Evolutionary conservation across 2,888 invertebrate species (phyloP), one percentile per base, ranked within the genome.

Genomic region (Schrankia costaestrigalis): DNA sequence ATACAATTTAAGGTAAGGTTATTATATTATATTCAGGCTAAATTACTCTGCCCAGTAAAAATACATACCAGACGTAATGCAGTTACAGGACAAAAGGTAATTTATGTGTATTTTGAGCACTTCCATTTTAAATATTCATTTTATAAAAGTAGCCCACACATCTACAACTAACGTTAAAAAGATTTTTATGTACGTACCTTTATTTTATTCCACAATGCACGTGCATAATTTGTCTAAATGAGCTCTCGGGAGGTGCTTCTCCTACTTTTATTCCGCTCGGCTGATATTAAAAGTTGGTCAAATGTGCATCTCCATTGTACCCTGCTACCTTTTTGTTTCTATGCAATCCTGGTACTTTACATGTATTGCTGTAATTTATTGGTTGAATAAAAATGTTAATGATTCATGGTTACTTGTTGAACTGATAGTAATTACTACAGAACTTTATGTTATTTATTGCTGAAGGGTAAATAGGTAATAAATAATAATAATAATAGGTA

Each of bases 281-380:
- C 53, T 66, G 62, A 70, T 72, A 78, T 79, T 77, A 77, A 78
- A 78, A 79, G 68, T 77, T 75, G 71, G 70, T 76, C 76, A 76
- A 74, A 76, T 71, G 75, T 72, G 63, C 68, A 66, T 46, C 63
- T 40, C 56, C 56, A 78, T 78, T 78, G 76, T 79, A 57, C 59
- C 52, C 40, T 46, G 33, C 41, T 33, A 37, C 49, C 63, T 63
- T 73, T 32, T 77, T 76, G 73, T 78, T 70, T 63, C 62, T 64
- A 59, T 46, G 60, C 55, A 52, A 43, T 56, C 43, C 64, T 64
- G 36, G 41, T 31, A 38, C 15, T 46, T 36, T 31, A 48, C 37
- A 51, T 49, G 46, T 37, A 38, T 49, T 34, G 22, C 30, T 27
- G 46, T 47, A 45, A 46, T 57, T 48, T 56, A 48, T 41, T 41